phyloP scores from a whole-genome alignment of 2,888 invertebrate species.

The Tachystola acroxantha region DNA sequence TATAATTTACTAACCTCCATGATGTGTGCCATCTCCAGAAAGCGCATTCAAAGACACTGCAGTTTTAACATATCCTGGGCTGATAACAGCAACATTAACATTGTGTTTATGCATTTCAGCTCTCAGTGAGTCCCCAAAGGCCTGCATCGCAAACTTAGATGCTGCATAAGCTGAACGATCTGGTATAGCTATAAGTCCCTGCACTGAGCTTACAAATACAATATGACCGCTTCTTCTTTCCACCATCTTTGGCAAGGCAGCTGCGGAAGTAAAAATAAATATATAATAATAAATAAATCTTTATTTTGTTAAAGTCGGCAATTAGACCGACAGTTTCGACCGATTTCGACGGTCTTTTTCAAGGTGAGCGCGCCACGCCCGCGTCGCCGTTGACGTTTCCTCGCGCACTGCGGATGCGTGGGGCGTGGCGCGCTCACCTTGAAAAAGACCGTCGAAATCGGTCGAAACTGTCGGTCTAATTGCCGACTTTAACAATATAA shows the following conservation, averaged over 20 bases:
- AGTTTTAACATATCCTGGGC: constrained; percentile 94
- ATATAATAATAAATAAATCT: background rate
- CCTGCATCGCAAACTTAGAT: constrained; percentile 96
- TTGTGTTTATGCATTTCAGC: constrained; percentile 89
- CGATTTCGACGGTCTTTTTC: too few species aligned
- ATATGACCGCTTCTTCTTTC: constrained; percentile 86
- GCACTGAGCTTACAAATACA: constrained; percentile 94
- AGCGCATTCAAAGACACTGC: constrained; percentile 95
- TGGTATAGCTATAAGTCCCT: constrained; percentile 94
- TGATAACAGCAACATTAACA: constrained; percentile 91
- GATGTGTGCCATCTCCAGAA: constrained; percentile 85
- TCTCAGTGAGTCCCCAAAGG: constrained; percentile 93
- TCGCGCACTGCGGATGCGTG: too few species aligned
- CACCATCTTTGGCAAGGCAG: constrained; percentile 89
- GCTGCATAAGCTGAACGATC: constrained; percentile 93
- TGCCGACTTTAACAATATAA: too few species aligned
- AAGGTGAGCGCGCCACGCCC: too few species aligned
- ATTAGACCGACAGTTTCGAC: too few species aligned
- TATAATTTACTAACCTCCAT: constrained; percentile 84
- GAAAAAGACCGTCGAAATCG: too few species aligned
- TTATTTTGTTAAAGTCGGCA: too few species aligned
- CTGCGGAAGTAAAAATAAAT: constrained; percentile 73
- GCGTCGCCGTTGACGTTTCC: too few species aligned
- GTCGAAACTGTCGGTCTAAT: too few species aligned
- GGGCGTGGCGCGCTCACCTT: too few species aligned